phyloP scores from a whole-genome alignment of 1,140 invertebrate genomes.

The Drosophila tsacasi region DNA sequence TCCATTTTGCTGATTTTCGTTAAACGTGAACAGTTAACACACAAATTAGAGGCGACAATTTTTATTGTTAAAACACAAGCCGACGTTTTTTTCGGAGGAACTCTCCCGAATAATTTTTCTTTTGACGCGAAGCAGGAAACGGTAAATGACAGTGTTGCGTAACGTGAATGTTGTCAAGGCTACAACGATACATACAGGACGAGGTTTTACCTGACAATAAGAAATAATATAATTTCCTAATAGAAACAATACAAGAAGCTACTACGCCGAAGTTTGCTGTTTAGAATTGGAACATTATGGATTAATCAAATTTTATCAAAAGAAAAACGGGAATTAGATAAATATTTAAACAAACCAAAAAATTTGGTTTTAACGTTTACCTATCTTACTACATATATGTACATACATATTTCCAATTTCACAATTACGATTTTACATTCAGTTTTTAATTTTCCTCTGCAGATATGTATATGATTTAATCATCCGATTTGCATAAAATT shows the following conservation, averaged over 20 bases:
- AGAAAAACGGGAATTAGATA: no score
- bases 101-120: not conserved
- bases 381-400: no score
- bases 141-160: slow-evolving; percentile 16
- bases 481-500: no score
- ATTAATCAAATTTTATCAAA: no score
- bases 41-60: not conserved
- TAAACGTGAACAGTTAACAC: slow-evolving; percentile 2
- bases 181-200: not conserved
- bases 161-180: not conserved
- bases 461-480: no score
- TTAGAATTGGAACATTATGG: no score
- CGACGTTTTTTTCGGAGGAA: not conserved
- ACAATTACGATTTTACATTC: no score
- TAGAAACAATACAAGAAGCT: not conserved
- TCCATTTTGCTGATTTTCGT: not conserved
- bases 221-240: not conserved
- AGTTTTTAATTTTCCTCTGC: no score
- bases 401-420: no score
- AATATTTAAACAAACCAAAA: no score
- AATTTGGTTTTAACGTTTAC: no score
- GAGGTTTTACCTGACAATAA: not conserved
- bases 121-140: not conserved
- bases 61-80: not conserved
- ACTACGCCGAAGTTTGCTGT: no score